Base-by-base conservation (phyloP, 2,888 invertebrate species). In the Amphipyra tragopoginis region DNA sequence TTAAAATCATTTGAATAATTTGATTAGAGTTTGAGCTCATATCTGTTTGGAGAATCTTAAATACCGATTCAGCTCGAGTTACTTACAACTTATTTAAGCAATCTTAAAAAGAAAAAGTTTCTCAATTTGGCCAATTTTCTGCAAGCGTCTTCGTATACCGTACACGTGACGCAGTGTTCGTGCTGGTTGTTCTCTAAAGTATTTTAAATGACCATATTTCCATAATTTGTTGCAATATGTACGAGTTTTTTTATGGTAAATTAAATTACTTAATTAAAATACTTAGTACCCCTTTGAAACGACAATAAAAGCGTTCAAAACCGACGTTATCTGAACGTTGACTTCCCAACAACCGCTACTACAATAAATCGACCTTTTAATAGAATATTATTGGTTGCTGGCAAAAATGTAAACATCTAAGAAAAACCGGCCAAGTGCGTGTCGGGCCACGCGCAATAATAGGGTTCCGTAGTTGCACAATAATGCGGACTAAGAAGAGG, bases 1-100 rank as follows among this genome's bases (percentile, higher is more conserved):
- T 43, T 48, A 69, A 57, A 47, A 71, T 42, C 64, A 70, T 71
- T 71, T 71, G 63, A 75, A 75, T 71, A 75, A 71, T 71, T 70
- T 75, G 70, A 71, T 71, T 75, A 70, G 47, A 56, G 50, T 71
- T 70, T 70, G 44, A 53, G 71, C 47, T 54, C 75, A 50, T 71
- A 71, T 71, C 75, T 53, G 56, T 54, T 57, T 56, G 45, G 26
- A 70, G 15, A 70, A 71, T 71, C 70, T 71, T 54, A 69, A 71
- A 71, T 54, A 75, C 63, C 47, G 43, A 70, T 75, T 57, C 52
- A 43, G 47, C 53, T 53, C 56, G 45, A 56, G 21, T 53, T 55
- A 73, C 60, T 67, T 44, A 67, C 48, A 73, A 60, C 54, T 73
- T 73, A 60, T 56, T 61, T 53, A 56, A 40, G 34, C 74, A 44